Evolutionary conservation across 2,888 invertebrate genomes (phyloP), one percentile per base, ranked within the genome.

Genomic region (Torymus texanus): DNA sequence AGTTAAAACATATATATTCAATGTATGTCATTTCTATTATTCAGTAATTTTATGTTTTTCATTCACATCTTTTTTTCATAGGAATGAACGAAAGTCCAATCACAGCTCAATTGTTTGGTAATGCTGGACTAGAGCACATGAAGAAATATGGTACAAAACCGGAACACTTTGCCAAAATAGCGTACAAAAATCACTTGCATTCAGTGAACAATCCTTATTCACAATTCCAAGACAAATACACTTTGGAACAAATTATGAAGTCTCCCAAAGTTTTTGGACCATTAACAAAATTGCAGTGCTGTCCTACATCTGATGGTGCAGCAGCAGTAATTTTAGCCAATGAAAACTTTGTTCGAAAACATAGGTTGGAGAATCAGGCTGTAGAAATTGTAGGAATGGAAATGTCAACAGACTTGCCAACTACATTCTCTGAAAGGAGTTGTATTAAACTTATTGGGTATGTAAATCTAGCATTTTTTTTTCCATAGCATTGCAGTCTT

Each of bases 281-380:
- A 0, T 91, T 99, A 66, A 99, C 99, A 1, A 98, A 98, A 89
- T 92, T 99, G 13, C 98, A 98, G 89, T 99, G 99, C 90, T 98
- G 98, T 88, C 99, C 99, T 0, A 99, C 99, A 0, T 98, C 98
- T 66, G 98, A 99, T 91, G 99, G 99, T n/a, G 94, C 97, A 0
- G 99, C 97, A 29, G 98, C 98, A 29, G 98, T 95, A 0, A 93
- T 99, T 80, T 86, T 99, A 61, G 98, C 95, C 82, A 97, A 96
- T 12, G 98, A 99, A 91, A 94, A 94, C 14, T 99, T 98, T 89
- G 97, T 99, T 1, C 93, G 93, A 80, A 92, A 93, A 53, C 95
- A 97, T 87, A 95, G 95, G 8, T 92, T 99, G 14, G 95, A 97
- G 88, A 91, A 92, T 0, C 95, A 95, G 88, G 99, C 99, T 16